Percentiles rank a stretch among this genome's conserved stretches.
phyloP scores from a whole-genome alignment of 2,797 vertebrate species.

The Melanogrammus aeglefinus region DNA sequence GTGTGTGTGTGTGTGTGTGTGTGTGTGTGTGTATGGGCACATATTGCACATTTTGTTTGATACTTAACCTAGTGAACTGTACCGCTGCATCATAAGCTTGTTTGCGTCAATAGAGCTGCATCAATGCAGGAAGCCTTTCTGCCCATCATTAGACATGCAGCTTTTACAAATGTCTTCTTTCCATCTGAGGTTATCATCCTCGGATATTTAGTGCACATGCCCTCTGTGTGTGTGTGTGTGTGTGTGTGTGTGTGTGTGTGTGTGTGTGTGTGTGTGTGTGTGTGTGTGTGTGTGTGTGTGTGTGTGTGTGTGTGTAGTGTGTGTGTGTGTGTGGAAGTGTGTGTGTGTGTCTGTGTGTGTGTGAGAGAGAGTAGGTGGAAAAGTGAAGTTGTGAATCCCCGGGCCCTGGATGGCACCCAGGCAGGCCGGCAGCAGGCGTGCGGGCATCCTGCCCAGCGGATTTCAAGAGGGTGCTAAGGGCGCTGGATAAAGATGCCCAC shows the following conservation, averaged over 20 bases:
- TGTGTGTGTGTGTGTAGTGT: constrained; percentile 53
- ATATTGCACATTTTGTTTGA: too few relatives aligned
- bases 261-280: too few relatives aligned
- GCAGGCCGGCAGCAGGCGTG: too few relatives aligned
- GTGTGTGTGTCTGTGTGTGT: constrained; percentile 61
- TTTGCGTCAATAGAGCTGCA: too few relatives aligned
- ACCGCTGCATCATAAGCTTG: neutral
- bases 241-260: too few relatives aligned
- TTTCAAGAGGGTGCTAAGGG: constrained; percentile 46
- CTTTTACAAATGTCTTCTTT: neutral
- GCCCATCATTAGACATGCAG: neutral
- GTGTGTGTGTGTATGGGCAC: too few relatives aligned
- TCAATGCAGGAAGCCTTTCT: neutral
- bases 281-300: too few relatives aligned
- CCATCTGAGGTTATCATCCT: neutral
- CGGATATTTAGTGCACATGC: neutral
- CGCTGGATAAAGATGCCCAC: constrained; percentile 64
- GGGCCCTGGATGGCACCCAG: neutral
- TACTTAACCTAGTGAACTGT: neutral
- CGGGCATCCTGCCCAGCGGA: constrained; percentile 49
- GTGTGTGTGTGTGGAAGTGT: constrained; percentile 62
- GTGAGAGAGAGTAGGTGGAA: constrained; percentile 59
- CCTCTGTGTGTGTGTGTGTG: too few relatives aligned
- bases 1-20: too few relatives aligned
- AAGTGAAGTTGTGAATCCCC: constrained; percentile 30